Percentiles rank a stretch among this genome's conserved stretches.
Conservation (phyloP, 2,888 invertebrate genomes). For the Zelleria hepariella region DNA sequence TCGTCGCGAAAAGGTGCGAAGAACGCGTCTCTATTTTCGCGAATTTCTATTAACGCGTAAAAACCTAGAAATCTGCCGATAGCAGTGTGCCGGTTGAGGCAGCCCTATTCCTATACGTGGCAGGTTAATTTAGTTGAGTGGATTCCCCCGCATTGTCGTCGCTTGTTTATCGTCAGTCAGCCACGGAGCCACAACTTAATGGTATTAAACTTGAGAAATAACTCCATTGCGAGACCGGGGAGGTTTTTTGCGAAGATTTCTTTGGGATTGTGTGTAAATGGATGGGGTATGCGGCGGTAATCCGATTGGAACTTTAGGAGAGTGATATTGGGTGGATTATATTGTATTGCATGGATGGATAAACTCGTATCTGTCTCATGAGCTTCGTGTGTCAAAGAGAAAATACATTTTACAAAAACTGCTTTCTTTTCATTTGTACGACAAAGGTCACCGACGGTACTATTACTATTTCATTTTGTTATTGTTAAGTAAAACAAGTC, state of each 20-base stretch:
- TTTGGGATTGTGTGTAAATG: neutral
- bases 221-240: constrained; percentile 10
- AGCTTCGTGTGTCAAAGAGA: neutral
- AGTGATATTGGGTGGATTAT: neutral
- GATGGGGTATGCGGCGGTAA: neutral
- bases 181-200: constrained; percentile 44
- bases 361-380: neutral
- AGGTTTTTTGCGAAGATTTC: neutral
- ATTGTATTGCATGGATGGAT: too few species aligned
- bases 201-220: constrained; percentile 67
- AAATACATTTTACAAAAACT: too few species aligned
- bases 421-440: too few species aligned
- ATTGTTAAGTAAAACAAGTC: too few species aligned
- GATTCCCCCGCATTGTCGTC: constrained; percentile 63
- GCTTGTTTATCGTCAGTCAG: constrained; percentile 59
- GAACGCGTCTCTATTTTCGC: too few species aligned
- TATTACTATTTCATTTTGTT: too few species aligned
- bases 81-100: too few species aligned
- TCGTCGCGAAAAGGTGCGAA: too few species aligned
- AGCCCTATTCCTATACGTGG: neutral
- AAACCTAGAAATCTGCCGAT: too few species aligned
- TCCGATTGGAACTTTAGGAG: neutral
- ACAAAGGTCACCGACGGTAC: too few species aligned
- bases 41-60: too few species aligned
- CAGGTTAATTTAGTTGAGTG: constrained; percentile 68